phyloP scores from a whole-genome alignment of 2,888 invertebrate species.

The Limnephilus rhombicus region DNA sequence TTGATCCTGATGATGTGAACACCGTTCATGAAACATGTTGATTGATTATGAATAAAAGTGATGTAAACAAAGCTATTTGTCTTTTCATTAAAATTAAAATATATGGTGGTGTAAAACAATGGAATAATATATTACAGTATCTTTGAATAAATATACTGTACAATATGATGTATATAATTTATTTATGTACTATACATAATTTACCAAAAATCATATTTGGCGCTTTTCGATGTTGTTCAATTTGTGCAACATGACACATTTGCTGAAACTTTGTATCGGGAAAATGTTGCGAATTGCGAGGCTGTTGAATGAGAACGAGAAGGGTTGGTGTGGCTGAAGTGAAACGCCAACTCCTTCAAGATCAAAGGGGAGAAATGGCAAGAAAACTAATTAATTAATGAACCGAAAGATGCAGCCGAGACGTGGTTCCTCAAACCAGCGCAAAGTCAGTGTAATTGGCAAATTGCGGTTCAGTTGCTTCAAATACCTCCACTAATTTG shows the following conservation, averaged over 20 bases:
- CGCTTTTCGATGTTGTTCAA: too few species aligned
- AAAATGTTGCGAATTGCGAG: background rate
- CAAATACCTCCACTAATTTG: background rate
- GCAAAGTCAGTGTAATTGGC: background rate
- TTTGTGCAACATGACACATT: background rate
- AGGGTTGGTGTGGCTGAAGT: background rate
- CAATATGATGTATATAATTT: too few species aligned
- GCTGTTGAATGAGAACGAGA: background rate
- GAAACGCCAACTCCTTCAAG: background rate
- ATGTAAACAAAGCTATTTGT: too few species aligned
- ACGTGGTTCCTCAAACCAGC: background rate
- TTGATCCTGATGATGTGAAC: too few species aligned
- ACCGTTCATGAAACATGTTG: too few species aligned
- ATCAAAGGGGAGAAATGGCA: background rate
- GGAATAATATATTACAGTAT: too few species aligned
- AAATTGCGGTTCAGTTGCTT: background rate
- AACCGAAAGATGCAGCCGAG: background rate
- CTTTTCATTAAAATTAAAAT: too few species aligned
- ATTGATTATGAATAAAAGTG: too few species aligned
- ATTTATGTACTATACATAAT: too few species aligned
- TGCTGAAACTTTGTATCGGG: background rate
- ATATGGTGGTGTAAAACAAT: too few species aligned
- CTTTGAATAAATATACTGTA: too few species aligned
- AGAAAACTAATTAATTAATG: background rate
- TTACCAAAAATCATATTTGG: too few species aligned